These are phyloP conservation scores for Anastrepha ludens DNA, from an alignment of 1,140 invertebrate species.

Conservation along the genomic window DNA sequence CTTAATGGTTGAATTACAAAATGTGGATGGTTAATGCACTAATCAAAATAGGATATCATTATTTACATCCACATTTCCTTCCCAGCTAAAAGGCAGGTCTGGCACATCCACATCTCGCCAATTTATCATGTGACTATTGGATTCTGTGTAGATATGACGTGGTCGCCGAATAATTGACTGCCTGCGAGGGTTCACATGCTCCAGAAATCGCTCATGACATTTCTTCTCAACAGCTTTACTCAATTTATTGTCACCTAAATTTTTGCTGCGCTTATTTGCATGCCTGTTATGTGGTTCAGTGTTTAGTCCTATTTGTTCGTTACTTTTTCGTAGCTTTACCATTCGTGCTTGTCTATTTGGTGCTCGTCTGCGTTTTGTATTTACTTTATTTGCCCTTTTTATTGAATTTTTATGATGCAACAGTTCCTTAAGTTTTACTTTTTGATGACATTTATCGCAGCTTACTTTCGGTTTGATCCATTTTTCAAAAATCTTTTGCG, in stretches of 20 bases:
- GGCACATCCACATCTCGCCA: conserved; percentile 2
- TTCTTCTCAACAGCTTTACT: not conserved
- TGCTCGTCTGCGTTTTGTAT: not conserved
- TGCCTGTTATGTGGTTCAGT: not conserved
- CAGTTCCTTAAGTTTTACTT: not conserved
- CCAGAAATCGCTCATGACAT: not conserved
- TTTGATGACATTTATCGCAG: conserved; percentile 32
- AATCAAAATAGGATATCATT: not conserved
- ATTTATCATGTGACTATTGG: not conserved
- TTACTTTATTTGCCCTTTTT: not conserved
- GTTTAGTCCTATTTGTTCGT: not conserved
- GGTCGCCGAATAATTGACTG: not conserved
- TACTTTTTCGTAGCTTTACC: not conserved
- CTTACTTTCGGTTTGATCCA: not conserved
- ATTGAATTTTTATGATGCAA: not conserved
- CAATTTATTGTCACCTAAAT: not conserved
- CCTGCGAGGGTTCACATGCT: not conserved
- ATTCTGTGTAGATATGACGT: not conserved
- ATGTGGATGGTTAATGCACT: not conserved
- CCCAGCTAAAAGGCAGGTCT: not conserved
- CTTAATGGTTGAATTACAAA: too few relatives aligned
- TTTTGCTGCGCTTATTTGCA: not conserved
- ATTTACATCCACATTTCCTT: not conserved
- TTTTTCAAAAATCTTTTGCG: not conserved
- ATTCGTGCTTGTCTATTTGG: not conserved